phyloP scores from a whole-genome alignment of 2,113 vertebrate genomes.

The Sylvia atricapilla region DNA sequence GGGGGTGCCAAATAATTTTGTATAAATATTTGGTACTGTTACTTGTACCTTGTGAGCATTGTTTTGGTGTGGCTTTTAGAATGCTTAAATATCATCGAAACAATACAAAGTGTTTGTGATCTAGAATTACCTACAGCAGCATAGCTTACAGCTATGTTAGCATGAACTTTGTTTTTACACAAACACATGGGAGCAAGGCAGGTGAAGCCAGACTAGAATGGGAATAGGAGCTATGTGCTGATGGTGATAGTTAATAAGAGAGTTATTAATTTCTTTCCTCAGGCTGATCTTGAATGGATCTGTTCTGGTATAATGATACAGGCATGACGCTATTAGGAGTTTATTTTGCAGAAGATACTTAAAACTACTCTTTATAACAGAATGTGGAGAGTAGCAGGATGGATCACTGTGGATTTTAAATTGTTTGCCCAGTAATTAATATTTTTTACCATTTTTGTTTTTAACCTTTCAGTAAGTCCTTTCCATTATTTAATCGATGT shows the following conservation, averaged over 20 bases:
- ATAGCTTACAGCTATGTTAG: background rate
- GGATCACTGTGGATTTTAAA: background rate
- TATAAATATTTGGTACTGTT: background rate
- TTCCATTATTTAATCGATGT: slow-evolving; percentile 78
- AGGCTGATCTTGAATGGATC: background rate
- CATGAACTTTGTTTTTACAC: background rate
- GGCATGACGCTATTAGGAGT: background rate
- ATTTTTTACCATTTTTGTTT: slow-evolving; percentile 17
- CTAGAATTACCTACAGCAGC: background rate
- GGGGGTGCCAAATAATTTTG: background rate
- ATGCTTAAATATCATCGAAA: background rate
- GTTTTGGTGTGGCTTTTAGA: background rate
- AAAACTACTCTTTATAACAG: background rate
- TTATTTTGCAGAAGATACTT: background rate
- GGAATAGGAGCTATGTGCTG: background rate
- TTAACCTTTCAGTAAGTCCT: slow-evolving; percentile 70
- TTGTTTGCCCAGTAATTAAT: background rate
- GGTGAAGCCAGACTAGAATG: background rate
- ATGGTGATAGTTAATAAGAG: background rate
- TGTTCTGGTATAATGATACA: background rate
- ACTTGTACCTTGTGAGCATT: background rate
- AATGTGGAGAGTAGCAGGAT: background rate
- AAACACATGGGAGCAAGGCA: background rate
- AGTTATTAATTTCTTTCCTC: background rate
- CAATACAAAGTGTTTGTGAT: background rate